phyloP scores from a whole-genome alignment of 2,797 vertebrate species.

The Lithobates sylvaticus region DNA sequence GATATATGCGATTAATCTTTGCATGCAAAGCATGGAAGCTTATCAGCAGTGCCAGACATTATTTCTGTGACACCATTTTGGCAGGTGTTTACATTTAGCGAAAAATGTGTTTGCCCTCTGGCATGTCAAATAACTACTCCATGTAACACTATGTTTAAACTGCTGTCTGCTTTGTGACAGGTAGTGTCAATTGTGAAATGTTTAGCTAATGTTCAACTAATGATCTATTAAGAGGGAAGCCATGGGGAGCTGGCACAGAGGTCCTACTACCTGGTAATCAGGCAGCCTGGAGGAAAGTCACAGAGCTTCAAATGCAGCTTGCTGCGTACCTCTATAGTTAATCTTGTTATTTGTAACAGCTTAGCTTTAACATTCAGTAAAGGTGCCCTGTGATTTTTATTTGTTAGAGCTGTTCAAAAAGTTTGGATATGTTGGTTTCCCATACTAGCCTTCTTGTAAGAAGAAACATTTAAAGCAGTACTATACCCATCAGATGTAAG shows the following conservation, averaged over 20 bases:
- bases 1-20: constrained; percentile 8
- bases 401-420: no score
- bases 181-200: constrained; percentile 33
- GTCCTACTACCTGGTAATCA: neutral
- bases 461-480: no score
- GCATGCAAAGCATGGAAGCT: constrained; percentile 35
- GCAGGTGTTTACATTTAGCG: constrained; percentile 41
- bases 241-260: constrained; percentile 11
- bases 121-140: constrained; percentile 31
- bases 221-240: constrained; percentile 27
- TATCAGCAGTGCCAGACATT: constrained; percentile 42
- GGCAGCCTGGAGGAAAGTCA: neutral
- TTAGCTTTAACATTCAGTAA: neutral
- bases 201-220: constrained; percentile 44
- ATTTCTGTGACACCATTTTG: constrained; percentile 21
- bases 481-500: no score
- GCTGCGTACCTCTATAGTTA: neutral
- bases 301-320: neutral
- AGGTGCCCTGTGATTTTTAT: neutral
- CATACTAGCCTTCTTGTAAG: no score
- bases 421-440: no score
- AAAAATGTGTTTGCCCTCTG: constrained; percentile 31
- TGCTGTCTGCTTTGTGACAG: constrained; percentile 18
- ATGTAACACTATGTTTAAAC: constrained; percentile 7
- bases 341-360: neutral